Evolutionary conservation across 2,797 vertebrate genomes (phyloP), one percentile per base, ranked within the genome.

Genomic region (Falco berigora): DNA sequence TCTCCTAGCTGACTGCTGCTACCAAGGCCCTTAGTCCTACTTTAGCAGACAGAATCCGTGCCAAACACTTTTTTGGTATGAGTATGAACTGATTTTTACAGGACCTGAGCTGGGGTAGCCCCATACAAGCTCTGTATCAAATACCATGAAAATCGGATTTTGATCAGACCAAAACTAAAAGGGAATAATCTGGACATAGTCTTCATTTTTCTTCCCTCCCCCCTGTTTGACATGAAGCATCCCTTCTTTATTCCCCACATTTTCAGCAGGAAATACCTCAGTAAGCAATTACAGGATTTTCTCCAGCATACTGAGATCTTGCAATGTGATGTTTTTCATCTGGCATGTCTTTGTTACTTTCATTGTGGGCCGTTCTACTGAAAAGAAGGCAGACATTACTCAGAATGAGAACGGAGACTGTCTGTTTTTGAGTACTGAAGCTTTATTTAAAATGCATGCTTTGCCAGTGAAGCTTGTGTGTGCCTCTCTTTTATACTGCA

Each of bases 321-420:
- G 79, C 94, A 97, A 90, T 88, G 96, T 98, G 98, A 98, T 98
- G 98, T 98, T 98, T 99, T 98, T 98, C 97, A 97, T 97, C 98
- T 98, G 98, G 98, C 98, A 98, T 95, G 94, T 92, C 96, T 98
- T 97, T 95, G 97, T 98, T 98, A 95, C 98, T 98, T 95, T 98
- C 96, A 97, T 98, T 97, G 97, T 98, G 98, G 97, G 92, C 96
- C 81, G 63, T 96, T 98, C 94, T 97, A 97, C 82, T 97, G 98
- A 98, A 98, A 92, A 97, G 98, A 97, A 98, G 97, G 97, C 98
- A 99, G 98, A 99, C 98, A 97, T 98, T 98, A 99, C 98, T 99
- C 98, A 98, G 98, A 98, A 96, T 94, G 96, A 97, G 97, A 97
- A 97, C 22, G 97, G 98, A 98, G 98, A 98, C 98, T 98, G 98